These are phyloP conservation scores for Tursiops truncatus DNA, from an alignment of 2,113 vertebrate genomes.

Conservation along the genomic window DNA sequence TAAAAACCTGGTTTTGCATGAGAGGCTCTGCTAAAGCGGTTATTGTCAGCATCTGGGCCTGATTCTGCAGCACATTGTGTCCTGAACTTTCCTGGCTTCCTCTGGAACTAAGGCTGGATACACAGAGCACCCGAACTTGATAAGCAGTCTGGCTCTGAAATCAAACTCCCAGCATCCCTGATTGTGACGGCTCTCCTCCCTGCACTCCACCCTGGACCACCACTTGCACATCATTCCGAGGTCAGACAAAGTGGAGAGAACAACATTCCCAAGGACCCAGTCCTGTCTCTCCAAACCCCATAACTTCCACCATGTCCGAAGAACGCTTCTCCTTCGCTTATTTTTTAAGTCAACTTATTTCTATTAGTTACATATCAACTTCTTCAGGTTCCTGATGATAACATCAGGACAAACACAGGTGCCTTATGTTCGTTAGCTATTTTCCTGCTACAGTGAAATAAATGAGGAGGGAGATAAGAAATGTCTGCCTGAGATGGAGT, in stretches of 20 bases:
- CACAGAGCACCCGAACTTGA: rapidly evolving
- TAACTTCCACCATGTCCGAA: background rate
- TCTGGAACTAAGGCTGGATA: background rate
- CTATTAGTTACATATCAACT: background rate
- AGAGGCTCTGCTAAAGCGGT: conserved; percentile 59
- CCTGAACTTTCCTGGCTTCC: background rate
- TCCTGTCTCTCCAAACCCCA: background rate
- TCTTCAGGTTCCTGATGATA: background rate
- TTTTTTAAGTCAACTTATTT: background rate
- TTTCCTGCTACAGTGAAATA: background rate
- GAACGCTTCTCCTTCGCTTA: background rate
- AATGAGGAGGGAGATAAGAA: background rate
- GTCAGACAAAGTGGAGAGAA: background rate
- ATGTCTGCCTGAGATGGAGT: background rate
- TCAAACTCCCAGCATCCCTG: background rate
- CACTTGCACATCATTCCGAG: background rate
- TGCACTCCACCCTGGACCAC: background rate
- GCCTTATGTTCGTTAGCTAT: background rate
- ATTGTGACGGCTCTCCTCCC: background rate
- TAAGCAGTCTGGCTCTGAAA: background rate
- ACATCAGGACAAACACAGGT: background rate
- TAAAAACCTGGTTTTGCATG: conserved; percentile 72
- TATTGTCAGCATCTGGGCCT: conserved; percentile 17
- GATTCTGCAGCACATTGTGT: background rate
- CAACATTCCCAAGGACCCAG: background rate